Conservation (phyloP, 2,888 invertebrate genomes). For the Acrobeloides nanus region DNA sequence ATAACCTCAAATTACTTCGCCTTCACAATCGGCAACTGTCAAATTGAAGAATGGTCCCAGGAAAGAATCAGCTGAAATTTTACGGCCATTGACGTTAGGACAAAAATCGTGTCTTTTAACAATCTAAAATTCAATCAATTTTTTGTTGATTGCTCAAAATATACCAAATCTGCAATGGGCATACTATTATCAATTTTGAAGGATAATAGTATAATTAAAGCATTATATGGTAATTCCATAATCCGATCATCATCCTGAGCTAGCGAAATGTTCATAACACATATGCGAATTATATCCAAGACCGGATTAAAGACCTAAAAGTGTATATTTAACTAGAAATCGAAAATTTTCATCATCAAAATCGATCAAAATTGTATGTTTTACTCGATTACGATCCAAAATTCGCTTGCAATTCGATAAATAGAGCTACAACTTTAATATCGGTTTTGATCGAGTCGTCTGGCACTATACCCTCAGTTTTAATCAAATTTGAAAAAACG, state of each 20-base stretch:
- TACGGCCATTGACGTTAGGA: slow-evolving; percentile 67
- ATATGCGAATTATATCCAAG: slow-evolving; percentile 21
- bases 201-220: slow-evolving; percentile 13
- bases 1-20: slow-evolving; percentile 5
- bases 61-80: slow-evolving; percentile 74
- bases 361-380: too few relatives aligned
- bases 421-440: too few relatives aligned
- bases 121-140: slow-evolving; percentile 14
- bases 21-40: slow-evolving; percentile 17
- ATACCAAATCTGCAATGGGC: slow-evolving; percentile 24
- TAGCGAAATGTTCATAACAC: slow-evolving; percentile 7
- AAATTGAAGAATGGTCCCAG: slow-evolving; percentile 79
- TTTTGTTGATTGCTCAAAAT: slow-evolving; percentile 5
- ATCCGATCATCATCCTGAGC: slow-evolving; percentile 6
- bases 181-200: slow-evolving; percentile 19
- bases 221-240: slow-evolving; percentile 11
- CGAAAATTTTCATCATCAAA: too few relatives aligned
- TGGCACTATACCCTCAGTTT: too few relatives aligned
- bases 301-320: slow-evolving; percentile 32
- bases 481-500: too few relatives aligned
- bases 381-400: too few relatives aligned
- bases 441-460: too few relatives aligned
- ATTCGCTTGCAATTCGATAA: too few relatives aligned
- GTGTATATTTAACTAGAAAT: slow-evolving; percentile 2
- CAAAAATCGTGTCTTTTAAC: slow-evolving; percentile 23